These are phyloP conservation scores for Diogma glabrata DNA, from an alignment of 2,888 invertebrate species.

Conservation along the genomic window DNA sequence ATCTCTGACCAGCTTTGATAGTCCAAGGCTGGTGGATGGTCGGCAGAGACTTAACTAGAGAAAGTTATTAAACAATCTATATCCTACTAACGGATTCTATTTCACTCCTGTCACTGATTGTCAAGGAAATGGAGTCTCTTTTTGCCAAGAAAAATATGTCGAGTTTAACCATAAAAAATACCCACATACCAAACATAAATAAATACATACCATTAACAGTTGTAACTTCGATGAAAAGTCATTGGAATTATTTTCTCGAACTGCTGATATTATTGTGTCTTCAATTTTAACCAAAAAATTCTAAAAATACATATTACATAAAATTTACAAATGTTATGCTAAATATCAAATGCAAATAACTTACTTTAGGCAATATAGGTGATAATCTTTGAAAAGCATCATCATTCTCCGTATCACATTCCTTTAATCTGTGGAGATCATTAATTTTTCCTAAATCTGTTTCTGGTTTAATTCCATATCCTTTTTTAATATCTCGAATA, in stretches of 20 bases:
- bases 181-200: constrained; percentile 2
- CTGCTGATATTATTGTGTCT: constrained; percentile 55
- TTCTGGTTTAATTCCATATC: constrained; percentile 15
- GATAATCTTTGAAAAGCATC: constrained; percentile 52
- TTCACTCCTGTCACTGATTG: too few relatives aligned
- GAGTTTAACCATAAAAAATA: constrained; percentile 12
- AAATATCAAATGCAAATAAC: constrained; percentile 14
- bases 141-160: constrained; percentile 12
- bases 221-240: constrained; percentile 59
- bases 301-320: constrained; percentile 38
- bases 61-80: too few relatives aligned
- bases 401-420: constrained; percentile 28
- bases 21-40: too few relatives aligned
- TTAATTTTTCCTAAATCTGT: too few relatives aligned
- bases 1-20: too few relatives aligned
- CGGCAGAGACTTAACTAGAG: too few relatives aligned
- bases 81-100: too few relatives aligned
- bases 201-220: constrained; percentile 43
- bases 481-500: constrained; percentile 33
- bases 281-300: constrained; percentile 64
- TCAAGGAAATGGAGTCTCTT: too few relatives aligned
- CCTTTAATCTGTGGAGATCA: too few relatives aligned
- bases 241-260: constrained; percentile 54
- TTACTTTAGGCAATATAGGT: constrained; percentile 70
- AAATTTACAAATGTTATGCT: not conserved